Conservation (phyloP, 2,113 vertebrate species). For the Okapia johnstoni region DNA sequence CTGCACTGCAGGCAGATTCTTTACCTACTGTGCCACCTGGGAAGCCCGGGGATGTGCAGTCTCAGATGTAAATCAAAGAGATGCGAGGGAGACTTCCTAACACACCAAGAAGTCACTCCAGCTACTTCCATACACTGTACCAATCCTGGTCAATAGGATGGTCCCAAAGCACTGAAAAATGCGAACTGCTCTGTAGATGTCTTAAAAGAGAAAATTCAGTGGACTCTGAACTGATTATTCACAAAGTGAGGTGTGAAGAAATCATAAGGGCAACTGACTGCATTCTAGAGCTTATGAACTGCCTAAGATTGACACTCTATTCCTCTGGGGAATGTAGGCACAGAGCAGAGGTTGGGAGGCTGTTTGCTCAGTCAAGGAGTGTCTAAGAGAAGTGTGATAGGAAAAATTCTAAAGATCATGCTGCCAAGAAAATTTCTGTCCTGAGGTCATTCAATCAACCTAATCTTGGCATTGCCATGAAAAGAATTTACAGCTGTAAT, state of each 20-base stretch:
- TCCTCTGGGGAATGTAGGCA: not conserved
- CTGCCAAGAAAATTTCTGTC: not conserved
- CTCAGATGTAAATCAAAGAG: not conserved
- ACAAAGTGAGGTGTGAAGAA: not conserved
- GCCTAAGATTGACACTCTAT: not conserved
- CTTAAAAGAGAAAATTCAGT: constrained; percentile 11
- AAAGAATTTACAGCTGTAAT: not conserved
- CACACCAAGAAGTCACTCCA: not conserved
- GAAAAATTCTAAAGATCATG: not conserved
- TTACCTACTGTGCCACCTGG: not conserved
- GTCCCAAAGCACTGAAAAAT: not conserved
- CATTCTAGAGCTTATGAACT: not conserved
- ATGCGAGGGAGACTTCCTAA: not conserved
- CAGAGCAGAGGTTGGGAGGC: not conserved
- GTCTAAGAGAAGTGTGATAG: not conserved
- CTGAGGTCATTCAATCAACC: not conserved
- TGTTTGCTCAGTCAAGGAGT: not conserved
- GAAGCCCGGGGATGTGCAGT: not conserved
- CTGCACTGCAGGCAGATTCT: not conserved
- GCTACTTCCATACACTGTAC: not conserved
- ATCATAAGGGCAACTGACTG: not conserved
- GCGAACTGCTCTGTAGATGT: not conserved
- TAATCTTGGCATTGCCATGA: not conserved
- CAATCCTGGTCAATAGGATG: not conserved
- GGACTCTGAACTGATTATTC: not conserved